Evolutionary conservation across 1,140 invertebrate species (phyloP).

Genomic region (Drosophila repletoides): DNA sequence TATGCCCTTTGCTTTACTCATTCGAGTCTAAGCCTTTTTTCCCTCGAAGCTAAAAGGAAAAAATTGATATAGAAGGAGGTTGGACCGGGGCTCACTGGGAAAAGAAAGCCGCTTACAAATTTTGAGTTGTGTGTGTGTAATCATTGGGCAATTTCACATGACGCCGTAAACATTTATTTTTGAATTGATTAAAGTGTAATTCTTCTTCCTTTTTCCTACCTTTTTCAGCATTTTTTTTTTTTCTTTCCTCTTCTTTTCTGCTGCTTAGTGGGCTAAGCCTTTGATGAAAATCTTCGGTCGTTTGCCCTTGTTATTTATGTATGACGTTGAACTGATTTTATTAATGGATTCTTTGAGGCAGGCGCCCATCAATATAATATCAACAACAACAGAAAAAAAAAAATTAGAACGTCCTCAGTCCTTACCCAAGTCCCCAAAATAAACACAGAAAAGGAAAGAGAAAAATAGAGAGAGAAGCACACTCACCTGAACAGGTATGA

Average conservation of each 20-base stretch:
- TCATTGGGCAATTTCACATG: slow-evolving; percentile 14
- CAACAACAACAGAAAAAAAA: neutral
- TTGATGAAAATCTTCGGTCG: slow-evolving; percentile 32
- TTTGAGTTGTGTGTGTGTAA: slow-evolving; percentile 28
- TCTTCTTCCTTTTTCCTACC: neutral
- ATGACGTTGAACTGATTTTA: slow-evolving; percentile 26
- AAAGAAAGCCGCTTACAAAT: slow-evolving; percentile 32
- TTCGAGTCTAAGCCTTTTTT: slow-evolving; percentile 32
- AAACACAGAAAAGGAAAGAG: neutral
- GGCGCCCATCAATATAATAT: neutral
- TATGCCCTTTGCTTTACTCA: neutral
- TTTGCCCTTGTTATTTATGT: slow-evolving; percentile 35
- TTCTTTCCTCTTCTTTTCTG: neutral
- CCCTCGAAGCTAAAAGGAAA: neutral
- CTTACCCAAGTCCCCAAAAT: neutral
- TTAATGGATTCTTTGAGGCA: slow-evolving; percentile 22
- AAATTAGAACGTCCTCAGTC: neutral
- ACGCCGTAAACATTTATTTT: slow-evolving; percentile 45
- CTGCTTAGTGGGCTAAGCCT: slow-evolving; percentile 13
- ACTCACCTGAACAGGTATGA: slow-evolving; percentile 35
- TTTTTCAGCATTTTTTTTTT: neutral
- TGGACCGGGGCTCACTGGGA: neutral
- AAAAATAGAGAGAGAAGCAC: neutral
- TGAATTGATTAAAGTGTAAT: slow-evolving; percentile 44
- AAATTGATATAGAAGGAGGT: neutral